A percentile compares a stretch with the other conserved stretches of the same genome.
These are phyloP conservation scores for Agonopterix alstromeriana DNA, from an alignment of 2,888 invertebrate genomes.

Conservation along the genomic window DNA sequence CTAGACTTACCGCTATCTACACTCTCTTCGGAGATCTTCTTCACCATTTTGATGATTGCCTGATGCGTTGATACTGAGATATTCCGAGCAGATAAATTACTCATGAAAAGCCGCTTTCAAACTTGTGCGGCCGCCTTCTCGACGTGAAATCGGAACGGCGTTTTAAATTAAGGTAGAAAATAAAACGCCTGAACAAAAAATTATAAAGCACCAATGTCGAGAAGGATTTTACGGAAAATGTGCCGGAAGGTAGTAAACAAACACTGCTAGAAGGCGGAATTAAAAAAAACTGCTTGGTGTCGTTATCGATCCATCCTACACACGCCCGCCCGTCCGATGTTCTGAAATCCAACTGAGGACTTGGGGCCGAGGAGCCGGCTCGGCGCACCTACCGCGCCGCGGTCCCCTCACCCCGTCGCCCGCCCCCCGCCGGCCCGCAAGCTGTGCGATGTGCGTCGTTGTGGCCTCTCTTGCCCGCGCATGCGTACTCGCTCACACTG, in stretches of 20 bases:
- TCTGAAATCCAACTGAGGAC: constrained; percentile 72
- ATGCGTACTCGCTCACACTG: constrained; percentile 61
- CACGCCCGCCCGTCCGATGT: constrained; percentile 76
- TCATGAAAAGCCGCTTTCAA: constrained; percentile 75
- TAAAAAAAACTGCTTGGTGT: constrained; percentile 78
- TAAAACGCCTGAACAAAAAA: constrained; percentile 54
- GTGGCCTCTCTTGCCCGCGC: constrained; percentile 46
- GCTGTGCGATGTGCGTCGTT: constrained; percentile 26
- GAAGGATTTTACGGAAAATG: constrained; percentile 65
- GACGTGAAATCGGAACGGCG: constrained; percentile 72
- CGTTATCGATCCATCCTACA: constrained; percentile 73
- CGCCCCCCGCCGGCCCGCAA: constrained; percentile 17
- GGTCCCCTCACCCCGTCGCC: constrained; percentile 15
- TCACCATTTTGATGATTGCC: constrained; percentile 67
- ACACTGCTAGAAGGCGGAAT: constrained; percentile 76
- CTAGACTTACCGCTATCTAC: constrained; percentile 70
- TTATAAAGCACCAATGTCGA: constrained; percentile 67
- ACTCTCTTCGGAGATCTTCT: constrained; percentile 76
- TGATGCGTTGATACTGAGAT: constrained; percentile 54
- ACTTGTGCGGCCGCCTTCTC: constrained; percentile 72
- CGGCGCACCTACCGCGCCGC: constrained; percentile 29
- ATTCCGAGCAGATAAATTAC: constrained; percentile 66
- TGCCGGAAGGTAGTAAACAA: constrained; percentile 71
- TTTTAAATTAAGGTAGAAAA: constrained; percentile 47
- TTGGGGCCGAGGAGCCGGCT: constrained; percentile 38